Conservation (phyloP, 1,140 invertebrate species). For the Lasaia peninsularis region DNA sequence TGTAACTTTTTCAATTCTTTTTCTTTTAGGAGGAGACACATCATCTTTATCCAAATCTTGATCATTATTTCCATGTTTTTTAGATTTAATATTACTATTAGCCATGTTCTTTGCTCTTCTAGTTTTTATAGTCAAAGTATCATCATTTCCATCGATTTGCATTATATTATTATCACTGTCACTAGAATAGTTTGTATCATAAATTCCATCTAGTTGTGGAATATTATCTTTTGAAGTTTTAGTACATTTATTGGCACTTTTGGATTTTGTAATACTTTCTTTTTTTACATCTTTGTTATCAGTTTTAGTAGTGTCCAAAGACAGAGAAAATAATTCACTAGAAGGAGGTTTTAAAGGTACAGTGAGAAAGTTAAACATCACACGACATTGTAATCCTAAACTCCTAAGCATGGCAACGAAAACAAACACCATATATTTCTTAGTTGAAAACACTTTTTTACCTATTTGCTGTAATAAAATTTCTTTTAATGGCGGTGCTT, state of each 20-base stretch:
- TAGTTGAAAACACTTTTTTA: slow-evolving; percentile 79
- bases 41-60: slow-evolving; percentile 36
- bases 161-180: slow-evolving; percentile 42
- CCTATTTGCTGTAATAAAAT: slow-evolving; percentile 80
- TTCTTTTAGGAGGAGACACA: slow-evolving; percentile 57
- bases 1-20: slow-evolving; percentile 24
- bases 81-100: slow-evolving; percentile 21
- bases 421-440: slow-evolving; percentile 84
- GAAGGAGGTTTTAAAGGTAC: slow-evolving; percentile 80
- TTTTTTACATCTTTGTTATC: slow-evolving; percentile 28
- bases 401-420: slow-evolving; percentile 87
- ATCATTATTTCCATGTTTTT: slow-evolving; percentile 25
- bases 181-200: slow-evolving; percentile 51
- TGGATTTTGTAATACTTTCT: slow-evolving; percentile 32
- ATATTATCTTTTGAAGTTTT: slow-evolving; percentile 44
- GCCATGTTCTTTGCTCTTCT: slow-evolving; percentile 28
- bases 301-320: slow-evolving; percentile 41
- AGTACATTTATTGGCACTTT: slow-evolving; percentile 25
- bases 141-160: slow-evolving; percentile 58
- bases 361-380: slow-evolving; percentile 84
- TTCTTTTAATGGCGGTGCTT: slow-evolving; percentile 66
- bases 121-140: slow-evolving; percentile 24
- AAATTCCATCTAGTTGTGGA: slow-evolving; percentile 78
- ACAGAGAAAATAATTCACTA: slow-evolving; percentile 79
- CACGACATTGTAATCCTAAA: slow-evolving; percentile 87